Conservation (phyloP, 1,140 invertebrate genomes). For the Oscheius sp. region DNA sequence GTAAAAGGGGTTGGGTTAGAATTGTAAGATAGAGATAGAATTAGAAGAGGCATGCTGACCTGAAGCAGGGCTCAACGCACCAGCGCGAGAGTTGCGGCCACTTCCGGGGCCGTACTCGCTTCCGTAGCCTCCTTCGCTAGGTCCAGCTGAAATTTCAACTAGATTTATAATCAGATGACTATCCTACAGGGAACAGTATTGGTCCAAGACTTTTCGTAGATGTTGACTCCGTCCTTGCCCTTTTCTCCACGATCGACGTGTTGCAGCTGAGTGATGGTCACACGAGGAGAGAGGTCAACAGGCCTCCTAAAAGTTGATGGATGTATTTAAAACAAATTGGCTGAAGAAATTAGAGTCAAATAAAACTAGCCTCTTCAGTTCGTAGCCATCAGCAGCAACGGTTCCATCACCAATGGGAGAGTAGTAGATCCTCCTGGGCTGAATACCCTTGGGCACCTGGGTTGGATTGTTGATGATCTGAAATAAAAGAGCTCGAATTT, state of each 20-base stretch:
- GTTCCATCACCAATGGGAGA: constrained; percentile 59
- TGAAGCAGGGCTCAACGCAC: constrained; percentile 17
- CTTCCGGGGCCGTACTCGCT: constrained; percentile 41
- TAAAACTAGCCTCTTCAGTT: constrained; percentile 48
- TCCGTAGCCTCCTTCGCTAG: constrained; percentile 35
- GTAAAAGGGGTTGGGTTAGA: not conserved
- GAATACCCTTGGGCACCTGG: constrained; percentile 47
- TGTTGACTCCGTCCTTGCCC: constrained; percentile 49
- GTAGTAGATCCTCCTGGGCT: constrained; percentile 52
- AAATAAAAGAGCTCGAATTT: not conserved
- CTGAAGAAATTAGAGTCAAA: not conserved
- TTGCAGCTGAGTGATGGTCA: constrained; percentile 57
- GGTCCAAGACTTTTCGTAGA: constrained; percentile 58
- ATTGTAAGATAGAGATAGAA: not conserved
- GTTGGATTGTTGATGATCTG: constrained; percentile 30
- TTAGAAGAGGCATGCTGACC: constrained; percentile 15
- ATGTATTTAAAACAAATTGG: not conserved
- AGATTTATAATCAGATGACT: constrained; percentile 1
- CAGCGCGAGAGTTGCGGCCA: constrained; percentile 31
- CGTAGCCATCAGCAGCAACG: constrained; percentile 58
- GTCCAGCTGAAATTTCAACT: constrained; percentile 22
- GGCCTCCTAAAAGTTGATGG: constrained; percentile 33
- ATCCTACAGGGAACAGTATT: constrained; percentile 29
- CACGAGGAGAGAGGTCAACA: constrained; percentile 53
- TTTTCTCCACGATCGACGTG: constrained; percentile 49